phyloP scores from a whole-genome alignment of 2,888 invertebrate genomes.

The Anticlea derivata region DNA sequence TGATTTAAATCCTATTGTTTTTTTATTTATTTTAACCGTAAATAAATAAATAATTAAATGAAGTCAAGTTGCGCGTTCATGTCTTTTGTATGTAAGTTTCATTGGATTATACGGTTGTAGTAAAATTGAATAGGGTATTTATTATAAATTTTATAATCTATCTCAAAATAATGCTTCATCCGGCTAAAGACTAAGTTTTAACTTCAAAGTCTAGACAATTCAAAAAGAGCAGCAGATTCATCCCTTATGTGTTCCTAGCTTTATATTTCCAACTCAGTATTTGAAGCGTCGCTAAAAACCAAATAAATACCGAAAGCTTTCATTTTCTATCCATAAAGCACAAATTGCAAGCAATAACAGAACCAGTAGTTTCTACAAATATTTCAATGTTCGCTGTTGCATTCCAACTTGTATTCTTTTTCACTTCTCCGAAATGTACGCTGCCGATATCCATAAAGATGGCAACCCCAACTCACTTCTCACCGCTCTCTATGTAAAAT shows the following conservation, averaged over 20 bases:
- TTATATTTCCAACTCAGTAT: background rate
- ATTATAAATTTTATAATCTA: no score
- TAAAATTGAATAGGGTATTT: no score
- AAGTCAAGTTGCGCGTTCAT: no score
- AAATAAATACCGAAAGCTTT: conserved; percentile 4
- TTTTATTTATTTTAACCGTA: no score
- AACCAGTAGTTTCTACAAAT: conserved; percentile 41
- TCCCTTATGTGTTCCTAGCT: background rate
- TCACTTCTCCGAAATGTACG: conserved; percentile 59
- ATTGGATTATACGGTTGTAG: no score
- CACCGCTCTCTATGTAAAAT: background rate
- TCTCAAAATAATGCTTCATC: no score
- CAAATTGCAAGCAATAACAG: conserved; percentile 11
- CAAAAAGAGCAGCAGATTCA: no score
- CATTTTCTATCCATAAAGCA: conserved; percentile 16
- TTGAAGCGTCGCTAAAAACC: conserved; percentile 1
- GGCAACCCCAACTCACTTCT: conserved; percentile 6
- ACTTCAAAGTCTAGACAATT: no score
- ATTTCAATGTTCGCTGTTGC: conserved; percentile 42
- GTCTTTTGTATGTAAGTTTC: no score
- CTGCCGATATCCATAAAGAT: conserved; percentile 78
- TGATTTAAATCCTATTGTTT: no score
- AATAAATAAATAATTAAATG: no score
- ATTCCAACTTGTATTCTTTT: conserved; percentile 47
- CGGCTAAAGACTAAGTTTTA: no score